Evolutionary conservation across 2,113 vertebrate genomes (phyloP), one percentile per base, ranked within the genome.

Genomic region (Ptyas mucosa): DNA sequence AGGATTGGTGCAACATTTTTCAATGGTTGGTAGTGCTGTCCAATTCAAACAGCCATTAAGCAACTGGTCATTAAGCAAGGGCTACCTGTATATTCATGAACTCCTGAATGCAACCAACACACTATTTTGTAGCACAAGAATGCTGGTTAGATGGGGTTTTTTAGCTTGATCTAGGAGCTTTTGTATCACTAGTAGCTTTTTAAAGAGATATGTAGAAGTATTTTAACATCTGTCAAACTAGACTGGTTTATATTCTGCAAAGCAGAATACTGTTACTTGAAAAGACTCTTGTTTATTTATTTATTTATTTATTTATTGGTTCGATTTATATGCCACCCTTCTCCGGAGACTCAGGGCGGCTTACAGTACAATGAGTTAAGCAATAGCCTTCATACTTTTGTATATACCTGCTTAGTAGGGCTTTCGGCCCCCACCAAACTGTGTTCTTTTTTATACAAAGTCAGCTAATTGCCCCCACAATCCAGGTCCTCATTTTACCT

Each of bases 171-270:
- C n/a, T n/a, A 18, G 64, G 14, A 34, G 64, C 15, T 75, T 69
- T 95, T n/a, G 34, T 46, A 8, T 53, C 85, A 87, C 4, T 95
- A 93, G 75, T 53, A 85, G 53, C 90, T 15, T 87, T 95, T 53
- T 34, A 93, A 39, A 88, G 7, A 21, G 34, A 49, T 39, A 64
- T 39, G 46, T 46, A 6, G 7, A 53, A 64, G 24, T n/a, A 85
- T 88, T 91, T 69, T 39, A 24, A 3, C 49, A 61, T 88, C 54
- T 89, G 39, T 89, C 90, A 89, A 96, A 94, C 91, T 49, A 90
- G 39, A 8, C 91, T 43, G 29, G 75, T 87, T 94, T 95, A 92
- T 91, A 21, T 75, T 90, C n/a, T 89, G 89, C 90, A 91, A 43
- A 85, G 9, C 51, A 58, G 29, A 29, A 29, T 86, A 75, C 93